Evolutionary conservation across 2,113 vertebrate species (phyloP).

Genomic region (Macquaria ambigua): DNA sequence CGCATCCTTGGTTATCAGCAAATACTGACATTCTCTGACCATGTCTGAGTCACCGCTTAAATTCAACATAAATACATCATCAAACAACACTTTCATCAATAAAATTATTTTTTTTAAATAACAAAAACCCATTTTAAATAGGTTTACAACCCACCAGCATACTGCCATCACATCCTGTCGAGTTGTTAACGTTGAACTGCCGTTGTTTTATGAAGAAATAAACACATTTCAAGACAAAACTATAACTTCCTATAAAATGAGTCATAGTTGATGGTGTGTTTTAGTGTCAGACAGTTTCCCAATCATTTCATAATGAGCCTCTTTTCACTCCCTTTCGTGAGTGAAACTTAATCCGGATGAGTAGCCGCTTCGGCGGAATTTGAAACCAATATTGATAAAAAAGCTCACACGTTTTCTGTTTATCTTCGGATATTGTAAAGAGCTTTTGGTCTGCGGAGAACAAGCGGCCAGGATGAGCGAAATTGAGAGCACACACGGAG

Average conservation of each 20-base stretch:
- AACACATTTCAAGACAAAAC: not conserved
- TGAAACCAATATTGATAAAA: constrained; percentile 27
- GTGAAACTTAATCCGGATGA: constrained; percentile 70
- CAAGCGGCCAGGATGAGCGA: accelerated
- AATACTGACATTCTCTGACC: too few relatives aligned
- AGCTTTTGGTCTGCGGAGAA: not conserved
- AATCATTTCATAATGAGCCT: not conserved
- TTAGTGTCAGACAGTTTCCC: not conserved
- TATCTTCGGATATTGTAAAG: not conserved
- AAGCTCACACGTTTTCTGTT: not conserved
- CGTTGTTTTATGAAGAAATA: not conserved
- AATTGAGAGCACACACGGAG: not conserved
- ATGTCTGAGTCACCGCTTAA: too few relatives aligned
- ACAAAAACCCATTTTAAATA: not conserved
- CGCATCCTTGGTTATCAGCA: not conserved
- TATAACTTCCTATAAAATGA: not conserved
- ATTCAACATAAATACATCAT: not conserved
- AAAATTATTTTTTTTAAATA: not conserved
- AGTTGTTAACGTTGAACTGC: not conserved
- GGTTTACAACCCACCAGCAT: not conserved
- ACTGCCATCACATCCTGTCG: too few relatives aligned
- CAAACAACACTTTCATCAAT: not conserved
- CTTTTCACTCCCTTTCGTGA: constrained; percentile 3
- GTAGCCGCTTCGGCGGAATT: constrained; percentile 46
- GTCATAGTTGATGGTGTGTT: not conserved